Percentiles rank a stretch among this genome's conserved stretches.
Conservation (phyloP, 2,888 invertebrate species). For the Dromius quadrimaculatus region DNA sequence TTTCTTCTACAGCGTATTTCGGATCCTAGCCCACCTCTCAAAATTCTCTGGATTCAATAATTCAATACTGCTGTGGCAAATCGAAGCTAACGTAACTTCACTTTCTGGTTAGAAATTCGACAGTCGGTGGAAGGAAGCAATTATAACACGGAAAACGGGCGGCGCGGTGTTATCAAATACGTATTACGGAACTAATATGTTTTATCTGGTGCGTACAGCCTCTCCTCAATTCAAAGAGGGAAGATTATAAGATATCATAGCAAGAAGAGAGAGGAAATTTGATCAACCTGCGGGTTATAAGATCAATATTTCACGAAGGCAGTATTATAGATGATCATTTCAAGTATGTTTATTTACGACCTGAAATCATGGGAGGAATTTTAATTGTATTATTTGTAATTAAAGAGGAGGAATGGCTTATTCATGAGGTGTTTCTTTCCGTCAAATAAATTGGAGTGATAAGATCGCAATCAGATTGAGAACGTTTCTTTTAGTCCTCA, state of each 20-base stretch:
- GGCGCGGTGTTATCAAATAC: constrained; percentile 44
- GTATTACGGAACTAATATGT: constrained; percentile 51
- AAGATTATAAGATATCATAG: background rate
- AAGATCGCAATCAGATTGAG: too few species aligned
- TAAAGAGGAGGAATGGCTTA: background rate
- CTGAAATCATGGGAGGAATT: constrained; percentile 5
- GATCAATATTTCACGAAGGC: constrained; percentile 22
- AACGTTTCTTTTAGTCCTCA: too few species aligned
- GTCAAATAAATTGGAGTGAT: too few species aligned
- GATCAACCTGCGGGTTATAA: constrained; percentile 21
- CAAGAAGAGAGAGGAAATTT: constrained; percentile 1
- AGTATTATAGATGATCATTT: constrained; percentile 27
- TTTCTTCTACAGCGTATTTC: too few species aligned
- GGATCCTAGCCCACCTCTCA: too few species aligned
- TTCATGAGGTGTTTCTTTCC: too few species aligned
- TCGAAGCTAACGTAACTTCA: too few species aligned
- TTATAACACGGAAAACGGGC: constrained; percentile 32
- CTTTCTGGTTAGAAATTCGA: constrained; percentile 5
- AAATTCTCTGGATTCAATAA: too few species aligned
- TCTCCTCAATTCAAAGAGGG: too few species aligned
- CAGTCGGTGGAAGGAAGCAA: constrained; percentile 44
- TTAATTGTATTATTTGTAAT: background rate
- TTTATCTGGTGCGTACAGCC: constrained; percentile 45
- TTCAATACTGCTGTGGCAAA: too few species aligned
- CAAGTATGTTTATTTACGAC: constrained; percentile 26